Conservation (phyloP, 2,797 vertebrate genomes). For the Sebastes trivittatus region DNA sequence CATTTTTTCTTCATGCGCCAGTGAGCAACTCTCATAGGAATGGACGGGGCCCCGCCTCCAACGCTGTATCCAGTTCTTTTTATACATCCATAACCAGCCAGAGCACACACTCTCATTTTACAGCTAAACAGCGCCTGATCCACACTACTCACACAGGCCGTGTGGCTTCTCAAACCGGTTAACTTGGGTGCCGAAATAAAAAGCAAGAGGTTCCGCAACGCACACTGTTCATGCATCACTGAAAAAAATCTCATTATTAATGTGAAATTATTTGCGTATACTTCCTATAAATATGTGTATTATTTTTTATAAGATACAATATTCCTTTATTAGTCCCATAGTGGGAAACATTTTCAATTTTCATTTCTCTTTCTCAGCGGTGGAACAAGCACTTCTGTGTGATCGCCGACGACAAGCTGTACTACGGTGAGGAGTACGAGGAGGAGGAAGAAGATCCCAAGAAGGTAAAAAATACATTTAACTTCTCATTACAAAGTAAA, state of each 20-base stretch:
- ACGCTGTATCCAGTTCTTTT: too few relatives aligned
- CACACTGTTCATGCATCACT: not conserved
- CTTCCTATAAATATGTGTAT: not conserved
- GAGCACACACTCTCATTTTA: too few relatives aligned
- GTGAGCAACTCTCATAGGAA: too few relatives aligned
- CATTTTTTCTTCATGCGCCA: too few relatives aligned
- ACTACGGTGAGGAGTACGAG: constrained; percentile 93
- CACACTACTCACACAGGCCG: too few relatives aligned
- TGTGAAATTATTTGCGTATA: not conserved
- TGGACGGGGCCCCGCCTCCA: too few relatives aligned
- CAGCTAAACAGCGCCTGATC: rapidly evolving
- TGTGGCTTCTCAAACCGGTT: too few relatives aligned
- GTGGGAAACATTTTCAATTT: too few relatives aligned
- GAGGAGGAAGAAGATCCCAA: constrained; percentile 78
- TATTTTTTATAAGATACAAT: not conserved
- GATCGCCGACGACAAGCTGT: constrained; percentile 90
- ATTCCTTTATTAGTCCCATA: too few relatives aligned
- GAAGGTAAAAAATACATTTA: constrained; percentile 71
- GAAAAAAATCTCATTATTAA: not conserved
- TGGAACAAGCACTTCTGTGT: constrained; percentile 96
- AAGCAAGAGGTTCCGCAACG: too few relatives aligned
- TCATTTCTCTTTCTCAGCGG: constrained; percentile 74
- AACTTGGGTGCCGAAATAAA: too few relatives aligned
- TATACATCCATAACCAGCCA: too few relatives aligned
- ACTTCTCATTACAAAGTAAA: not conserved